Evolutionary conservation across 2,797 vertebrate species (phyloP).

Genomic region (Hybognathus amarus): DNA sequence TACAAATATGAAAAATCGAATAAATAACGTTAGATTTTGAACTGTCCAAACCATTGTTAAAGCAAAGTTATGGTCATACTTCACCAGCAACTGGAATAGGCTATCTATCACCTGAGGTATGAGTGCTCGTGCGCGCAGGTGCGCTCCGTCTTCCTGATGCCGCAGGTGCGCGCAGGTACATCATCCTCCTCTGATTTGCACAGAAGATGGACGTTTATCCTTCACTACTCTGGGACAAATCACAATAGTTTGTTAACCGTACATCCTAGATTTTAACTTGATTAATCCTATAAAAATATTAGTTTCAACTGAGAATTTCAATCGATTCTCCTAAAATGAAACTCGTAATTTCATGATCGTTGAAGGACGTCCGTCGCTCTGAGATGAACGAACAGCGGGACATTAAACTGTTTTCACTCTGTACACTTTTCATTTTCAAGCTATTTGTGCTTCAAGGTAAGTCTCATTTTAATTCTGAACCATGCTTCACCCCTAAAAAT

Average conservation of each 20-base stretch:
- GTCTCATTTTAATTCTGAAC: constrained; percentile 58
- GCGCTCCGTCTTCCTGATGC: constrained; percentile 29
- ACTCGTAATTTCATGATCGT: constrained; percentile 76
- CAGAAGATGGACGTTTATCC: constrained; percentile 29
- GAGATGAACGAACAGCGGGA: constrained; percentile 95
- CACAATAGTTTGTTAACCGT: not conserved
- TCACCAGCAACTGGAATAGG: not conserved
- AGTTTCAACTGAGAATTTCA: constrained; percentile 31
- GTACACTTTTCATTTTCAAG: constrained; percentile 86
- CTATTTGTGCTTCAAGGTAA: constrained; percentile 90
- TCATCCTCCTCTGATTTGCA: constrained; percentile 21
- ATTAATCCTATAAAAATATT: not conserved
- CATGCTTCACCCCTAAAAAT: not conserved
- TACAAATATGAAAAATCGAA: not conserved
- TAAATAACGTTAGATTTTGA: not conserved
- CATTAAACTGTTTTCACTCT: constrained; percentile 88
- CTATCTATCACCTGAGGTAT: not conserved
- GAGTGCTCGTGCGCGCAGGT: constrained; percentile 31
- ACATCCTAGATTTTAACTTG: not conserved
- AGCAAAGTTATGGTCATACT: not conserved
- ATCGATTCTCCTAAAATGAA: constrained; percentile 80
- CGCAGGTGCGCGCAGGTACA: constrained; percentile 54
- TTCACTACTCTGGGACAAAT: not conserved
- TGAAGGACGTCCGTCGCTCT: constrained; percentile 77
- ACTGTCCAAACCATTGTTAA: not conserved